Base-by-base conservation (phyloP, 1,140 invertebrate species). In the Mya arenaria region DNA sequence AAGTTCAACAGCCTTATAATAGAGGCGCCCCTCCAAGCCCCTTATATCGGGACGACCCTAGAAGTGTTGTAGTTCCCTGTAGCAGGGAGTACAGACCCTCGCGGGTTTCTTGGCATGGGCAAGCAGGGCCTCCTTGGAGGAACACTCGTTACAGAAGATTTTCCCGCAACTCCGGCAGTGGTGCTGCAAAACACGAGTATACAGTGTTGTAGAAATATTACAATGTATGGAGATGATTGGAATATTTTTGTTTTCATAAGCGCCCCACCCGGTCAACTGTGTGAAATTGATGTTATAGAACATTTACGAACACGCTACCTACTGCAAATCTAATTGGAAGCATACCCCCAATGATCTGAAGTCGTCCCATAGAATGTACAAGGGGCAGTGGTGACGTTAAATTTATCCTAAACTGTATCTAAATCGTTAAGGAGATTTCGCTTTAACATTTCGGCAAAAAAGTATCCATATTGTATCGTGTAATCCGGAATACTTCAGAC, bases 141-240 rank as follows among this genome's bases (percentile, higher is more conserved):
- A 98, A 93, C 98, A 99, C 4, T 95, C 93, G 79, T 95, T 95
- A 91, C 98, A 99, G 92, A 98, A 99, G 89, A 99, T 99, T 74
- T 97, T 95, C 0, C 98, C 98, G 93, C 98, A 99, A 87, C 97
- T 96, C 73, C 98, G 95, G 92, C 97, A 98, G 91, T 98, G 97
- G 81, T 92, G 91, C 90, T 92, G 80, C 30, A 52, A 52, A 52
- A 2, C 48, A 52, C 19, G 19, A n/a, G 48, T 10, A 1, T 52
- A n/a, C 2, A n/a, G 19, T 10, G 25, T n/a, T 3, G 8, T 52
- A 52, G 1, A 10, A 17, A n/a, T 52, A n/a, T 52, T 52, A 52
- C 25, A 17, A 4, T 17, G 19, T 8, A 1, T 10, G 48, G 2
- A n/a, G 19, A 52, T 10, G 19, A n/a, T 8, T 1, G 10, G 25